Conservation (phyloP, 2,888 invertebrate species). For the Pediacus dermestoides region DNA sequence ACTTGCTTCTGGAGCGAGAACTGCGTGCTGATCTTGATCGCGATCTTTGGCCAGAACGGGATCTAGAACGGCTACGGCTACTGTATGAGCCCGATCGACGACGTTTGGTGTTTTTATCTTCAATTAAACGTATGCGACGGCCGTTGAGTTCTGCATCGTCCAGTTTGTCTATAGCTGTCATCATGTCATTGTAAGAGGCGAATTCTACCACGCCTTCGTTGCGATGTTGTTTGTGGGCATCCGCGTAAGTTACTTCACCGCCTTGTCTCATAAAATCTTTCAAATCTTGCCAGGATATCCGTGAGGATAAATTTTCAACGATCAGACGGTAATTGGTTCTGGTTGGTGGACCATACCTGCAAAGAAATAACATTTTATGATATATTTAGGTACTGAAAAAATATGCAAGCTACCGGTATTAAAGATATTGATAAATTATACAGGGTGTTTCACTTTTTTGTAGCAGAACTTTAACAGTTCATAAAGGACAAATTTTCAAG, state of each 20-base stretch:
- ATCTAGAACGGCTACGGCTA: conserved; percentile 48
- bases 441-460: too few species aligned
- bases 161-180: conserved; percentile 92
- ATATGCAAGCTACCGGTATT: too few species aligned
- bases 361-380: too few species aligned
- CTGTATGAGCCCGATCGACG: conserved; percentile 49
- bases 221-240: conserved; percentile 91
- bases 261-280: conserved; percentile 99
- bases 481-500: too few species aligned
- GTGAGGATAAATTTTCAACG: conserved; percentile 96
- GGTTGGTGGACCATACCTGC: conserved; percentile 89
- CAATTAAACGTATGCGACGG: conserved; percentile 83
- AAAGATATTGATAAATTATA: too few species aligned
- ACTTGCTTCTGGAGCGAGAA: conserved; percentile 32
- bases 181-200: conserved; percentile 91
- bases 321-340: conserved; percentile 95
- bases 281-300: conserved; percentile 99
- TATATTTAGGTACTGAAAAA: too few species aligned
- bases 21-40: conserved; percentile 53
- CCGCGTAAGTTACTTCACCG: conserved; percentile 98
- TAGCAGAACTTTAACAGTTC: too few species aligned
- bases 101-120: conserved; percentile 71
- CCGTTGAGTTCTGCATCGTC: conserved; percentile 97
- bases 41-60: conserved; percentile 56
- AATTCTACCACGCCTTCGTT: conserved; percentile 98